Evolutionary conservation across 1,140 invertebrate species (phyloP).

Genomic region (Cotesia chilonis): DNA sequence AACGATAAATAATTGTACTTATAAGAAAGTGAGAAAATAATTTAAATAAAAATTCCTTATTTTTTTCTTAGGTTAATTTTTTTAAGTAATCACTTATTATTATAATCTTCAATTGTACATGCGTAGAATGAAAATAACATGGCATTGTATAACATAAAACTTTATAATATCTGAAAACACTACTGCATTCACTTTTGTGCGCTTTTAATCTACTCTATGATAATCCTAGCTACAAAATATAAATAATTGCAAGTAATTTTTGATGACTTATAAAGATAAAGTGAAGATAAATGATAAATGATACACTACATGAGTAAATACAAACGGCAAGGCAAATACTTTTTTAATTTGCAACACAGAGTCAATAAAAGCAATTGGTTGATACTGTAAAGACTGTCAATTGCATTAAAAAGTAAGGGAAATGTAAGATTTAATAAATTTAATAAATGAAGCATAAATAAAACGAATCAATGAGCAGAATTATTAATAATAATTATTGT

Average conservation of each 20-base stretch:
- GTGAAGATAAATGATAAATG: background rate
- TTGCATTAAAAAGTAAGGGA: background rate
- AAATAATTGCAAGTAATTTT: too few species aligned
- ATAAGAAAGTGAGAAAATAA: background rate
- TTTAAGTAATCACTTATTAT: too few species aligned
- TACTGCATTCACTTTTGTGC: too few species aligned
- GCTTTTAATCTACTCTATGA: too few species aligned
- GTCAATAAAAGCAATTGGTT: slow-evolving; percentile 14
- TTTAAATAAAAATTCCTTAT: too few species aligned
- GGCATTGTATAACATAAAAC: too few species aligned
- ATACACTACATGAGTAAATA: background rate
- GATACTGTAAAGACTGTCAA: background rate
- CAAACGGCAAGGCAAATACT: background rate
- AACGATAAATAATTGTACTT: slow-evolving; percentile 4
- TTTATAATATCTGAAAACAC: too few species aligned
- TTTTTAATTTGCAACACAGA: slow-evolving; percentile 5
- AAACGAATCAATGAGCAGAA: too few species aligned
- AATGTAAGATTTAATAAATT: background rate
- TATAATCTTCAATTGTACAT: too few species aligned
- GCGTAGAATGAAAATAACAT: too few species aligned
- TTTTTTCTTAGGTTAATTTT: too few species aligned
- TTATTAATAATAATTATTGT: background rate
- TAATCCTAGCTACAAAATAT: too few species aligned
- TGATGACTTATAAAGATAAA: slow-evolving; percentile 3
- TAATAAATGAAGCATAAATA: background rate